Base-by-base conservation (phyloP, 2,797 vertebrate genomes). In the Pteronotus mesoamericanus region DNA sequence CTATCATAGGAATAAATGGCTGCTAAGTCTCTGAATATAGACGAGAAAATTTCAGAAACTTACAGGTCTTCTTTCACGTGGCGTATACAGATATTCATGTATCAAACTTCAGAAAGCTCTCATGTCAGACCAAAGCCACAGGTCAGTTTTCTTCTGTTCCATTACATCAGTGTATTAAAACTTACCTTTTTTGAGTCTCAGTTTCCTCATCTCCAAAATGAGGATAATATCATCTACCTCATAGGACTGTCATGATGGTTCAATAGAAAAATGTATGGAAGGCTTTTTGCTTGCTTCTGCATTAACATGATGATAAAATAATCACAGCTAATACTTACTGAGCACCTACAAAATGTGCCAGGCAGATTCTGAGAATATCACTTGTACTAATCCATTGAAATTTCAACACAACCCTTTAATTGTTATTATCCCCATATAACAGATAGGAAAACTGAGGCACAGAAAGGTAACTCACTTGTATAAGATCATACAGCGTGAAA, bases 191-290 rank as follows among this genome's bases (percentile, higher is more conserved):
- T 24, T 77, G 46, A 86, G 11, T 88, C 68, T 92, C 78, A 18
- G 8, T 77, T 86, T 91, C n/a, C 18, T 93, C 51, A 46, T 89
- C 8, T 94, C 44, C 82, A 96, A 94, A 92, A 72, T 88, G 12
- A 26, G 9, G 8, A 66, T n/a, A 89, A 68, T 55, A 57, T 42
- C 91, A 86, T 53, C 61, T 75, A 37, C 34, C 12, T 90, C 26
- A 75, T 37, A 78, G 19, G 21, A 86, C 18, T 61, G 15, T 53
- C 34, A 72, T 72, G 16, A 68, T 39, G 37, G 14, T 51, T 78
- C 51, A 96, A 55, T 9, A 53, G 15, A 75, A 84, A 66, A 51
- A 90, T 53, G 14, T 51, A 83, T 12, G 37, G 69, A 75, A 55
- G 42, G 19, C 51, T 84, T 22, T 53, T 71, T 77, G 69, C 22